Percentiles rank a stretch among this genome's conserved stretches.
Evolutionary conservation across 2,888 invertebrate genomes (phyloP).

Genomic region (Conomelus anceps): DNA sequence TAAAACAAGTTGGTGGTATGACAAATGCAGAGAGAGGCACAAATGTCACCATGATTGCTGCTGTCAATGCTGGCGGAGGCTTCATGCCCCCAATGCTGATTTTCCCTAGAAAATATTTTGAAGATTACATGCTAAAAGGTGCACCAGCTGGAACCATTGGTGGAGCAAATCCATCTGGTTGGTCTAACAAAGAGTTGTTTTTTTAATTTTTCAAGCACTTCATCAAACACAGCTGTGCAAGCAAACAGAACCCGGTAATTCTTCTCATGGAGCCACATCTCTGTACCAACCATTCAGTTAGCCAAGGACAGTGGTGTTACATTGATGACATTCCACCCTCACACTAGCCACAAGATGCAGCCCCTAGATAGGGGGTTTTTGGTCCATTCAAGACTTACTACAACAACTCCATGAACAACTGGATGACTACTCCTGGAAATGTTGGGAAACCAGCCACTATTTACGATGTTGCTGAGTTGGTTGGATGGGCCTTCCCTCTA

Average conservation of each 20-base stretch:
- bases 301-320: conserved; percentile 40
- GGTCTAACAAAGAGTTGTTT: conserved; percentile 38
- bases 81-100: conserved; percentile 34
- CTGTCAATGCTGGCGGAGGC: no score
- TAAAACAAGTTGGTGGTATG: no score
- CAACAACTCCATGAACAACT: conserved; percentile 17
- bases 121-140: conserved; percentile 38
- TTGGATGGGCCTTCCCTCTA: conserved; percentile 16
- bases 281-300: conserved; percentile 35
- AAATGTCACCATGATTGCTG: no score
- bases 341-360: conserved; percentile 41
- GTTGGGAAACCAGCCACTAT: conserved; percentile 18
- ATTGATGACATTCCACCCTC: conserved; percentile 41
- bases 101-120: conserved; percentile 33
- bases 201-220: conserved; percentile 37
- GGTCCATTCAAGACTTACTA: conserved; percentile 21
- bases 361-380: no score
- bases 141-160: conserved; percentile 40
- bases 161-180: conserved; percentile 35
- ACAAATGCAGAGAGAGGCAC: no score
- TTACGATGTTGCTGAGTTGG: conserved; percentile 24
- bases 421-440: conserved; percentile 19
- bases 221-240: conserved; percentile 34
- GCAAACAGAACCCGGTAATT: conserved; percentile 35
- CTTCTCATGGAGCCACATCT: conserved; percentile 37